Evolutionary conservation across 2,113 vertebrate species (phyloP).

Genomic region (Platichthys stellatus): DNA sequence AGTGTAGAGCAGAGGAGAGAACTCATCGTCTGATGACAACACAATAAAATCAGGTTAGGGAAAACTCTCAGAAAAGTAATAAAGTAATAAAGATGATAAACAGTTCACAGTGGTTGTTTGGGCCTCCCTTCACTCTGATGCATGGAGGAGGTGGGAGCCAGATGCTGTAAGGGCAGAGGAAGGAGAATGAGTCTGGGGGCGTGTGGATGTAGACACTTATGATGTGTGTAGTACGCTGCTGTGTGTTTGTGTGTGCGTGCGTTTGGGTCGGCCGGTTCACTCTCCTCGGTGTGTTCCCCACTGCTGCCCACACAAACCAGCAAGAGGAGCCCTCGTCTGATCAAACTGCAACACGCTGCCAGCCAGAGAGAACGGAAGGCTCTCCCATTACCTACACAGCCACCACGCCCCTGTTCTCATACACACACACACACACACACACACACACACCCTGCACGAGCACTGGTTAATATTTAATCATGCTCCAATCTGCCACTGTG

Average conservation of each 20-base stretch:
- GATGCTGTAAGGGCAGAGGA: conserved; percentile 64
- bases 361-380: conserved; percentile 55
- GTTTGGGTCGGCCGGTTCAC: conserved; percentile 49
- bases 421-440: conserved; percentile 34
- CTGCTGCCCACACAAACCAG: conserved; percentile 69
- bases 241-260: conserved; percentile 31
- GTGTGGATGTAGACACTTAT: conserved; percentile 16
- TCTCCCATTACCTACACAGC: conserved; percentile 75
- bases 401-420: conserved; percentile 51
- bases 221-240: conserved; percentile 21
- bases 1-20: conserved; percentile 65
- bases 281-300: conserved; percentile 53
- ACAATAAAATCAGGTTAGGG: conserved; percentile 81
- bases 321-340: conserved; percentile 61
- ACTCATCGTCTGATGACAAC: conserved; percentile 79
- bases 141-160: conserved; percentile 65
- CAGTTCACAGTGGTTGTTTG: conserved; percentile 70
- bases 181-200: conserved; percentile 51
- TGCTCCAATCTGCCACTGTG: conserved; percentile 54
- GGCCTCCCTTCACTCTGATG: conserved; percentile 64
- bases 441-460: conserved; percentile 48
- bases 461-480: conserved; percentile 81
- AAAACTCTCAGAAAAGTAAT: conserved; percentile 80
- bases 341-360: conserved; percentile 64
- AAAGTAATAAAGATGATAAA: conserved; percentile 82